Percentiles rank a stretch among this genome's conserved stretches.
These are phyloP conservation scores for Platycheirus rosarum DNA, from an alignment of 2,888 invertebrate genomes.

Conservation along the genomic window DNA sequence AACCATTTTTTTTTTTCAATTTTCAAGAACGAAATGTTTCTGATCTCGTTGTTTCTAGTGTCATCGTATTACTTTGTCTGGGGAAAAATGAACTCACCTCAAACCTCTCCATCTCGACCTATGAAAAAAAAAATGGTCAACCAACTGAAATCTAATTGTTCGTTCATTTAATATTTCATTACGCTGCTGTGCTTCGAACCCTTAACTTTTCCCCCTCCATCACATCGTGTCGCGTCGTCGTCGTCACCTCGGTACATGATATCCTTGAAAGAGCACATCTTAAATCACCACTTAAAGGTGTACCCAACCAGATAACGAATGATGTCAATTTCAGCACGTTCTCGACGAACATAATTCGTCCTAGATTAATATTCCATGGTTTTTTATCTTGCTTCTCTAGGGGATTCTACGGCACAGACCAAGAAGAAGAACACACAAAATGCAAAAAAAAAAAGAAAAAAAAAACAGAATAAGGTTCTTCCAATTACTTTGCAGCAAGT, in stretches of 20 bases:
- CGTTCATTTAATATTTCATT: not conserved
- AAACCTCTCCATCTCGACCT: not conserved
- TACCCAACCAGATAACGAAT: slow-evolving; percentile 52
- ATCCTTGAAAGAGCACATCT: slow-evolving; percentile 41
- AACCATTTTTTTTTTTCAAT: no score
- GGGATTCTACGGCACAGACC: not conserved
- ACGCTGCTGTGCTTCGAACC: slow-evolving; percentile 43
- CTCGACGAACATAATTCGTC: slow-evolving; percentile 55
- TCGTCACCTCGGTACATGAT: slow-evolving; percentile 30
- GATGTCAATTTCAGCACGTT: slow-evolving; percentile 56
- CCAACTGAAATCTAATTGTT: slow-evolving; percentile 1
- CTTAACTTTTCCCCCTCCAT: slow-evolving; percentile 30
- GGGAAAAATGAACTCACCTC: no score
- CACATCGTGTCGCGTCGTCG: slow-evolving; percentile 22
- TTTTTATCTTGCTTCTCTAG: slow-evolving; percentile 38
- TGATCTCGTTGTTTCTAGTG: no score
- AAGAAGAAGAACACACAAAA: not conserved
- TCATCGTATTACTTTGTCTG: no score
- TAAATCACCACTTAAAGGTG: slow-evolving; percentile 39
- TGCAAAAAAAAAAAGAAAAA: not conserved
- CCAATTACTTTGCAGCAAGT: slow-evolving; percentile 57
- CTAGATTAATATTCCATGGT: slow-evolving; percentile 62
- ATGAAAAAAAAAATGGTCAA: not conserved
- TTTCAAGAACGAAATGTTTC: no score
- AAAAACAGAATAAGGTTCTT: slow-evolving; percentile 26